Percentiles rank a stretch among this genome's conserved stretches.
Evolutionary conservation across 2,888 invertebrate species (phyloP).

Genomic region (Gymnocheta viridis): DNA sequence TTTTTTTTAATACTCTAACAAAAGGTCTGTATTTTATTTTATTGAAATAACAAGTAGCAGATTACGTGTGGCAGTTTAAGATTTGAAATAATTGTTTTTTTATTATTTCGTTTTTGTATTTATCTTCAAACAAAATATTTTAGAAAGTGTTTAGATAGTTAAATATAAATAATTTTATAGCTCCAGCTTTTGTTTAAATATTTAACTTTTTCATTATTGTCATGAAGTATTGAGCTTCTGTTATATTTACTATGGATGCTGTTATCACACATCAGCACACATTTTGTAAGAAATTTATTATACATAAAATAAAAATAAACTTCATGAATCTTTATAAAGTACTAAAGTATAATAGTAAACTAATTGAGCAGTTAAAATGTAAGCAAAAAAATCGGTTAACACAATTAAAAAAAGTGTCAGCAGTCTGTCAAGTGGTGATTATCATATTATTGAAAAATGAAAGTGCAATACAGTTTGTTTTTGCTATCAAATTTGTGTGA

Average conservation of each 20-base stretch:
- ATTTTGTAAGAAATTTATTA: neutral
- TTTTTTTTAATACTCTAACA: neutral
- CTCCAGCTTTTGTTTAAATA: neutral
- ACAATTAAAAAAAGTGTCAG: neutral
- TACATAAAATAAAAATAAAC: neutral
- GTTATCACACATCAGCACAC: neutral
- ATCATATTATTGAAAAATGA: neutral
- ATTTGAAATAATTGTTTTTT: neutral
- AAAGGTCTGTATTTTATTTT: neutral
- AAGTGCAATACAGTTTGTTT: neutral
- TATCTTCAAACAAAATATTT: neutral
- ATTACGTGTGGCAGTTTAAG: conserved; percentile 2
- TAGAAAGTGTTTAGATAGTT: neutral
- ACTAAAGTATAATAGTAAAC: neutral
- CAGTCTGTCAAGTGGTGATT: neutral
- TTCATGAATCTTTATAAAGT: neutral
- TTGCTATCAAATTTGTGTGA: neutral
- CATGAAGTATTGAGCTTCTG: neutral
- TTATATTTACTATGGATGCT: neutral
- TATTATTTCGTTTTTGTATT: neutral
- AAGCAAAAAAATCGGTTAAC: neutral
- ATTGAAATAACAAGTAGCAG: neutral
- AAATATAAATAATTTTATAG: neutral
- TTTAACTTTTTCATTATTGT: neutral
- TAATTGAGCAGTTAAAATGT: conserved; percentile 13